A percentile compares a stretch with the other conserved stretches of the same genome.
phyloP scores from a whole-genome alignment of 92 coral and sea anemone genomes.

The Micromussa lordhowensis region DNA sequence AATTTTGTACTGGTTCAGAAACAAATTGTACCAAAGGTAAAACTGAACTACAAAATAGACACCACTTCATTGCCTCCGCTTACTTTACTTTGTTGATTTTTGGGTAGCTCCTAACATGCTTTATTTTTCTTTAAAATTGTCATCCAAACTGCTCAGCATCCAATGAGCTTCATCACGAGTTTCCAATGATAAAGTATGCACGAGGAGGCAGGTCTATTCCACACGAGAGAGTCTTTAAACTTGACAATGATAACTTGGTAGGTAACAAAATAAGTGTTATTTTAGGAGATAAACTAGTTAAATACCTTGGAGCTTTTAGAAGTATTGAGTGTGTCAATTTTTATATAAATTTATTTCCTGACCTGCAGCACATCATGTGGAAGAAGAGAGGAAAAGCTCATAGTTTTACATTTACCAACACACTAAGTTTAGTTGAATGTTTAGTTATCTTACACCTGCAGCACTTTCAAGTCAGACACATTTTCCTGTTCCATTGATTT shows the following conservation, averaged over 20 bases:
- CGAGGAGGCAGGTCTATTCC: conserved; percentile 88
- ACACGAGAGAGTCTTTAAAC: conserved; percentile 83
- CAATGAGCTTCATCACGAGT: conserved; percentile 82
- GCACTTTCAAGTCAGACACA: neutral
- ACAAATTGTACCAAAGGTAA: too few species aligned
- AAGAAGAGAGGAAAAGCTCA: conserved; percentile 81
- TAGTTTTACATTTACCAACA: conserved; percentile 71
- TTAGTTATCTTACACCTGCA: neutral
- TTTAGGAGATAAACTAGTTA: neutral
- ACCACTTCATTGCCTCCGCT: neutral
- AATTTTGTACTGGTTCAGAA: too few species aligned
- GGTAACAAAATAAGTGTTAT: neutral
- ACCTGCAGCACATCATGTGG: conserved; percentile 88
- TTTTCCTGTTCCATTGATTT: neutral
- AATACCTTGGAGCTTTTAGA: neutral
- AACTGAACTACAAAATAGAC: too few species aligned
- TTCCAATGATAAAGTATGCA: conserved; percentile 92
- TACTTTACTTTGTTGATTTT: neutral
- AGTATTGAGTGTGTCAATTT: neutral
- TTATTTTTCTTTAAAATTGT: neutral
- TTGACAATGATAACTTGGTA: conserved; percentile 87
- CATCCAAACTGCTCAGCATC: conserved; percentile 51
- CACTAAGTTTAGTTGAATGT: conserved; percentile 52
- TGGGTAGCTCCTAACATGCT: neutral
- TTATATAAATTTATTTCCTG: neutral